Evolutionary conservation across 2,113 vertebrate species (phyloP).

Genomic region (Forbesichthys agassizii): DNA sequence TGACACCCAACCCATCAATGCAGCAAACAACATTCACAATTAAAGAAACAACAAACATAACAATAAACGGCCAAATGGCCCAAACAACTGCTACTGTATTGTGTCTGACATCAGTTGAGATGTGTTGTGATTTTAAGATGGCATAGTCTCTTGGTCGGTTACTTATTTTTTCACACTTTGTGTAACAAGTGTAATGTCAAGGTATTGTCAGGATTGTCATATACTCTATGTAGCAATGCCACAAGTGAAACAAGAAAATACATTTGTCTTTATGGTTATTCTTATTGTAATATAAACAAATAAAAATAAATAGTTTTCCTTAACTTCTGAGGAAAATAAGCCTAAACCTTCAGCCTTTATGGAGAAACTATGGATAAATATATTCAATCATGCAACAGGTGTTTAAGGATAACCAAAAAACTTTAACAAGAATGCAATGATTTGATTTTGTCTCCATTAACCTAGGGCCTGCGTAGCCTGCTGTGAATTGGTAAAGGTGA

Average conservation of each 20-base stretch:
- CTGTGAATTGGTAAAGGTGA: no score
- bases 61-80: no score
- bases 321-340: not conserved
- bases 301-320: not conserved
- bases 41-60: no score
- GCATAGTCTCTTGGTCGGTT: conserved; percentile 20
- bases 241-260: conserved; percentile 27
- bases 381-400: conserved; percentile 45
- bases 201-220: conserved; percentile 56
- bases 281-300: conserved; percentile 23
- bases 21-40: no score
- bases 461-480: no score
- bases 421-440: not conserved
- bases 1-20: no score
- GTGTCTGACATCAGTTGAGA: conserved; percentile 7
- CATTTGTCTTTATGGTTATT: not conserved
- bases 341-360: not conserved
- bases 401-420: conserved; percentile 7
- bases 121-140: conserved; percentile 14
- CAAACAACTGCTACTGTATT: conserved; percentile 3
- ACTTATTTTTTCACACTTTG: conserved; percentile 1
- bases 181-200: conserved; percentile 11
- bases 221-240: conserved; percentile 37
- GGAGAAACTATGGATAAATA: conserved; percentile 10
- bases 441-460: not conserved